Conservation (phyloP, 2,888 invertebrate species). For the Plutella xylostella region DNA sequence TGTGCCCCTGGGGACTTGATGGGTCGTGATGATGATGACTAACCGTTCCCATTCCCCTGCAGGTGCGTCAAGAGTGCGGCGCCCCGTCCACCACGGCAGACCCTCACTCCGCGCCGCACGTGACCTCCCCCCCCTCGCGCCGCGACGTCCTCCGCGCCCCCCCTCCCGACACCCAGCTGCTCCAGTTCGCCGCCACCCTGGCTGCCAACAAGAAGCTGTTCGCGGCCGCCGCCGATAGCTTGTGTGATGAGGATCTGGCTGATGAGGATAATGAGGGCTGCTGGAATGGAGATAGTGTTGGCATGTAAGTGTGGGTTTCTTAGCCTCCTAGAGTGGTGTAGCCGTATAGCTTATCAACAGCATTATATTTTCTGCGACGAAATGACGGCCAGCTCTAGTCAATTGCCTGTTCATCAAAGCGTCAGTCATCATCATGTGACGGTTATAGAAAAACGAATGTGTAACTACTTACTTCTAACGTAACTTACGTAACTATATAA, state of each 20-base stretch:
- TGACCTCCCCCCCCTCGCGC: constrained; percentile 33
- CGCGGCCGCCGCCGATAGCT: constrained; percentile 81
- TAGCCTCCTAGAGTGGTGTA: too few species aligned
- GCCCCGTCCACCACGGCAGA: constrained; percentile 42
- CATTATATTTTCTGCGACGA: too few species aligned
- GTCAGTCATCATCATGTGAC: too few species aligned
- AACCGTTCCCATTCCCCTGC: constrained; percentile 8
- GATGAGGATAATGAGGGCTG: constrained; percentile 76
- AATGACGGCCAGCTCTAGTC: too few species aligned
- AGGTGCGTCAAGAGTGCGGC: constrained; percentile 59
- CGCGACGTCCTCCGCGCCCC: constrained; percentile 66
- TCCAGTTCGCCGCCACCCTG: constrained; percentile 74
- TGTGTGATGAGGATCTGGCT: constrained; percentile 81
- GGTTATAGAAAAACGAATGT: too few species aligned
- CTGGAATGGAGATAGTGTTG: constrained; percentile 85
- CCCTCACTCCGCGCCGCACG: constrained; percentile 27
- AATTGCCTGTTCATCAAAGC: too few species aligned
- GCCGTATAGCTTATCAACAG: too few species aligned
- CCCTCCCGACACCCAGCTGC: constrained; percentile 73
- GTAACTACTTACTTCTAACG: too few species aligned
- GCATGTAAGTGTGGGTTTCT: constrained; percentile 85
- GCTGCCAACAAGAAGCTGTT: constrained; percentile 86
- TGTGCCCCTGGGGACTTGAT: too few species aligned
- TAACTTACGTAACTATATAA: too few species aligned
- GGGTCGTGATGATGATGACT: too few species aligned